A percentile compares a stretch with the other conserved stretches of the same genome.
phyloP scores from a whole-genome alignment of 2,888 invertebrate species.

The Esperia sulphurella region DNA sequence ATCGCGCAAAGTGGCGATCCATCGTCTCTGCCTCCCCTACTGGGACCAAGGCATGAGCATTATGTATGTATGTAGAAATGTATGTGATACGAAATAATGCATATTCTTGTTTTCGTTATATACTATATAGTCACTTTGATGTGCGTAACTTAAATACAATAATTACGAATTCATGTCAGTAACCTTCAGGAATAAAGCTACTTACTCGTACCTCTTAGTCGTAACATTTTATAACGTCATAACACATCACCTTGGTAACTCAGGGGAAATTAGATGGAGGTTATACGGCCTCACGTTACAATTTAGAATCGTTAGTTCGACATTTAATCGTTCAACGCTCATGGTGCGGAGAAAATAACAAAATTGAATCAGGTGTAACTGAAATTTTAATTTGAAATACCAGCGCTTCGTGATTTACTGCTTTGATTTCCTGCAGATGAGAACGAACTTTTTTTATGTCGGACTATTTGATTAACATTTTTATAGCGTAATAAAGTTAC shows the following conservation, averaged over 20 bases:
- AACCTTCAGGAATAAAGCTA: not conserved
- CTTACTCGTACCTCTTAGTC: slow-evolving; percentile 1
- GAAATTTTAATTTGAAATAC: not conserved
- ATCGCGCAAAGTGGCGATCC: no score
- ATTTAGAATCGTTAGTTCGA: slow-evolving; percentile 18
- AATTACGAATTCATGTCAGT: not conserved
- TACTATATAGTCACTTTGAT: no score
- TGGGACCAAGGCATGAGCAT: no score
- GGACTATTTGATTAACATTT: not conserved
- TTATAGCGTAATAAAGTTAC: not conserved
- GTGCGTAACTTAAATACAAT: not conserved
- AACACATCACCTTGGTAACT: slow-evolving; percentile 41
- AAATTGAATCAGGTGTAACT: not conserved
- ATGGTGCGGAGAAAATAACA: not conserved
- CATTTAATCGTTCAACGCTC: slow-evolving; percentile 14
- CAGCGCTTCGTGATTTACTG: not conserved
- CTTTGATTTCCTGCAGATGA: not conserved
- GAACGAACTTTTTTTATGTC: not conserved
- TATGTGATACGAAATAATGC: no score
- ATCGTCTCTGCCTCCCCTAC: no score
- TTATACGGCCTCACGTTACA: slow-evolving; percentile 36
- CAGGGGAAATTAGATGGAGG: slow-evolving; percentile 55
- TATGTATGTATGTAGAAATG: no score
- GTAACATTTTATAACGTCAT: slow-evolving; percentile 40
- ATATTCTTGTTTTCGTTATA: no score